Evolutionary conservation across 2,113 vertebrate species (phyloP), one percentile per base, ranked within the genome.

Genomic region (Mus pahari): DNA sequence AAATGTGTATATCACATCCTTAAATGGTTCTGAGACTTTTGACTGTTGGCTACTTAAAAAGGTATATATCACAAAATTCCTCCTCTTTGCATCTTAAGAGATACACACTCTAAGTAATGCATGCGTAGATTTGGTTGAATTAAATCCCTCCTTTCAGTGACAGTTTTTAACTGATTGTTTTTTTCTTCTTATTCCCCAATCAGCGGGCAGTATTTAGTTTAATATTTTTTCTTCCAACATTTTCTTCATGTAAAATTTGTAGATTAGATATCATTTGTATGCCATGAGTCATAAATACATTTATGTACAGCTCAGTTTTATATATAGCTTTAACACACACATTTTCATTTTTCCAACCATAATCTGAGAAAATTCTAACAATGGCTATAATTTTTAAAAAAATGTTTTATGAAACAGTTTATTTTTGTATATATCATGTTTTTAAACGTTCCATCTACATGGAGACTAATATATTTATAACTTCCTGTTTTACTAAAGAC

Each of bases 381-480:
- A 77, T 7, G 36, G 31, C 28, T 62, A 86, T 3, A 64, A 60
- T 71, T 89, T 94, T 78, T 24, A 12, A n/a, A n/a, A n/a, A n/a
- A 84, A 45, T 81, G 17, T 94, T 92, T 31, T 92, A n/a, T 55
- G 48, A 79, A 17, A 45, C 39, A 53, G 10, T 83, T 81, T 71
- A 83, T 50, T 1, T 87, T 48, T 58, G 74, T 92, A 90, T 39
- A 4, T 48, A 88, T 73, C 53, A 73, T 94, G 20, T 71, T 20
- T 73, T 64, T 78, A 86, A 91, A 89, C 16, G 55, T 45, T 92
- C 87, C 79, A 45, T 92, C 16, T 87, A 78, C 11, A 14, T 66
- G 60, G 73, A 36, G 39, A 86, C 33, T 60, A 78, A 91, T 86
- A 73, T 33, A 24, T 94, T 96, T 86, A 36, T 89, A 91, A 26